Conservation (phyloP, 2,797 vertebrate genomes). For the Cottoperca gobio region DNA sequence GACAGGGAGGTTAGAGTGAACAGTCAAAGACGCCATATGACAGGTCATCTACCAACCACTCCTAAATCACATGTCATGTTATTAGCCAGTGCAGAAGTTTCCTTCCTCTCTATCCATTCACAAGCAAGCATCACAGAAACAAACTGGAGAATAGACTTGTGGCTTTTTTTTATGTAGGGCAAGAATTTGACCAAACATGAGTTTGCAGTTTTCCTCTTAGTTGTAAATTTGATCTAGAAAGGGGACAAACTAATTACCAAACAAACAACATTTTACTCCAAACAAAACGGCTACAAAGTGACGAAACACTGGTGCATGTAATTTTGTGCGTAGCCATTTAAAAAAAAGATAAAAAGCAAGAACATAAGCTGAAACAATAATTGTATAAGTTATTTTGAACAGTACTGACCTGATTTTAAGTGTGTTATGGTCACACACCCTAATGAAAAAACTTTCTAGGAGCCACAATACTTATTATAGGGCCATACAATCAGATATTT, state of each 20-base stretch:
- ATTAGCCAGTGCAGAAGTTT: background rate
- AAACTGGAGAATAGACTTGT: background rate
- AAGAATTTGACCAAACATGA: background rate
- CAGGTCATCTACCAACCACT: slow-evolving; percentile 1
- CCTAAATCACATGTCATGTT: slow-evolving; percentile 2
- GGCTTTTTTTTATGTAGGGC: background rate
- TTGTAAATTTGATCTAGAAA: background rate
- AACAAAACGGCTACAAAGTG: background rate
- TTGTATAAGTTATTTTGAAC: background rate
- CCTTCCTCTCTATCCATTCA: background rate
- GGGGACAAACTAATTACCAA: background rate
- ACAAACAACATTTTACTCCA: background rate
- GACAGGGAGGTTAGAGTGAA: slow-evolving; percentile 3
- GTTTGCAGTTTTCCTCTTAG: too few species aligned
- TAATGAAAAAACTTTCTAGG: background rate
- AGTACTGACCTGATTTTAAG: background rate
- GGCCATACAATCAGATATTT: background rate
- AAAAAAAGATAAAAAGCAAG: background rate
- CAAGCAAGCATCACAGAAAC: background rate
- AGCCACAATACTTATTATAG: background rate
- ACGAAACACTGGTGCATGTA: background rate
- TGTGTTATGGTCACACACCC: background rate
- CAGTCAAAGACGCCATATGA: background rate
- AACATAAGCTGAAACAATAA: background rate
- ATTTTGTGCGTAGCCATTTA: background rate